Conservation (phyloP, 2,797 vertebrate genomes). For the Enteromius treurensis region DNA sequence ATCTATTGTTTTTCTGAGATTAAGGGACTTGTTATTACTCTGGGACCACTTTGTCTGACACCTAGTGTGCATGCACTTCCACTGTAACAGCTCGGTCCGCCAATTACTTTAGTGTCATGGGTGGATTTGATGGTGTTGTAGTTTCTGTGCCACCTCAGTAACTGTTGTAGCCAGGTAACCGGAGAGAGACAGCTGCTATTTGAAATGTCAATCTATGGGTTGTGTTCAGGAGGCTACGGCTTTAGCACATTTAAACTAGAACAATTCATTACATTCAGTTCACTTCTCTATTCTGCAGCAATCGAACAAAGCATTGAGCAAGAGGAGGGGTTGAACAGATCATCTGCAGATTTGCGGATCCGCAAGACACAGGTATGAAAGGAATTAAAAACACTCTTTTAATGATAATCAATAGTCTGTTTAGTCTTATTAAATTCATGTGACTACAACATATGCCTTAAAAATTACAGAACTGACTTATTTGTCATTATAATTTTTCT, state of each 20-base stretch:
- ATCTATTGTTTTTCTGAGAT: constrained; percentile 31
- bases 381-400: not conserved
- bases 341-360: constrained; percentile 92
- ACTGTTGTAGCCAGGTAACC: constrained; percentile 31
- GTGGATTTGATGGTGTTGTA: not conserved
- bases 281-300: constrained; percentile 71
- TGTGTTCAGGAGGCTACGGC: not conserved
- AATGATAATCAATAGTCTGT: not conserved
- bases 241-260: not conserved
- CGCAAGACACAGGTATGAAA: constrained; percentile 90
- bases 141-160: constrained; percentile 23
- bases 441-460: not conserved
- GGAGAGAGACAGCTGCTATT: not conserved
- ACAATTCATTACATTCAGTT: not conserved
- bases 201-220: constrained; percentile 11
- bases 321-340: constrained; percentile 93
- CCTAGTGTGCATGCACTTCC: constrained; percentile 31
- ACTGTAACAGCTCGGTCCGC: constrained; percentile 14
- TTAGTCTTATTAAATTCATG: not conserved
- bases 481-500: not conserved
- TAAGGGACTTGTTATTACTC: constrained; percentile 40
- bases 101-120: constrained; percentile 27
- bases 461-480: too few relatives aligned
- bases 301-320: constrained; percentile 96
- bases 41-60: constrained; percentile 19